A percentile compares a stretch with the other conserved stretches of the same genome.
phyloP scores from a whole-genome alignment of 2,113 vertebrate species.

The Halcyon senegalensis region DNA sequence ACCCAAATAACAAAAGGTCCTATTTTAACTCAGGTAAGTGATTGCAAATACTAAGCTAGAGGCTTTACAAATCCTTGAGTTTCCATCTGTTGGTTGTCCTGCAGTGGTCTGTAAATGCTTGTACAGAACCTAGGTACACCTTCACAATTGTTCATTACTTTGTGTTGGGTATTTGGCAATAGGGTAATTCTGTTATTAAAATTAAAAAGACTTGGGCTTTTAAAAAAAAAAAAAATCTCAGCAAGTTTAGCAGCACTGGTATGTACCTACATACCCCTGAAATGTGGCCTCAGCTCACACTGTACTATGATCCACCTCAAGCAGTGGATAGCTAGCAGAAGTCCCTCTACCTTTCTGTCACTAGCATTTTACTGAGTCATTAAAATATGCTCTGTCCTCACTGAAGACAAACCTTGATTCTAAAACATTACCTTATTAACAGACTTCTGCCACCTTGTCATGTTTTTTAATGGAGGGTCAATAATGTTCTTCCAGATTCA shows the following conservation, averaged over 20 bases:
- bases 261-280: not conserved
- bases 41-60: not conserved
- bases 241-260: not conserved
- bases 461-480: not conserved
- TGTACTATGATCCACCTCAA: not conserved
- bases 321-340: not conserved
- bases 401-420: not conserved
- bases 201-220: not conserved
- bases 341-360: not conserved
- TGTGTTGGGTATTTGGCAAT: not conserved
- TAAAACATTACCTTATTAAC: not conserved
- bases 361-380: not conserved
- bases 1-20: not conserved
- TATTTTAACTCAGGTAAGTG: not conserved
- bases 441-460: not conserved
- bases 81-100: not conserved
- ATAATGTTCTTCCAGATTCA: not conserved
- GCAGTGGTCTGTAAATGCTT: rapidly evolving
- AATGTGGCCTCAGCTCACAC: not conserved
- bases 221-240: not conserved
- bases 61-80: not conserved
- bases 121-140: not conserved
- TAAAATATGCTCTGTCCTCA: not conserved
- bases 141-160: not conserved
- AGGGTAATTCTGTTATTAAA: not conserved